Base-by-base conservation (phyloP, 2,113 vertebrate genomes). In the Clarias magur region DNA sequence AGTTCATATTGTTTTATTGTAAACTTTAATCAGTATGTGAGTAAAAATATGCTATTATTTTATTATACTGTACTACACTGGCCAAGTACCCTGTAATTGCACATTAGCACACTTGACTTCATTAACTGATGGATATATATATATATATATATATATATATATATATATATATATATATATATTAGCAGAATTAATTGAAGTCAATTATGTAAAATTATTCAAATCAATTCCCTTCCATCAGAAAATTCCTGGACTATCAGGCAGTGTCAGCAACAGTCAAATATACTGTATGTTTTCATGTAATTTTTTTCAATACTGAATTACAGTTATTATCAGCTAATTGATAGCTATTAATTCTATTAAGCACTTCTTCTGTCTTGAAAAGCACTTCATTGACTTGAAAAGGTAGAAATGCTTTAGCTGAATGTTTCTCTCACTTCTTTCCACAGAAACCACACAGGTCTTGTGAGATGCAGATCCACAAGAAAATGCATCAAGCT, bases 141-240 rank as follows among this genome's bases (percentile, higher is more conserved):
- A n/a, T 27, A 48, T 73, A 73, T 38, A 38, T 38, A 38, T 38
- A 38, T 38, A 38, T 38, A 38, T 38, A 34, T 34, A 34, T 34
- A 34, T 34, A 34, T 34, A 34, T 34, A 34, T 34, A 34, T 34
- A 34, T 34, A n/a, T n/a, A n/a, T n/a, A n/a, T n/a, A n/a, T n/a
- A n/a, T 34, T 34, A 34, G 30, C 30, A 34, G 30, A 34, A 34
- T 34, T 34, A 34, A 17, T 16, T 67, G 34, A 27, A 80, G 6
- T 80, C 3, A 86, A 68, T 86, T 23, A 67, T 80, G 19, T 68
- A 27, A n/a, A 25, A 70, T 70, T 65, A 86, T 85, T 79, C 15
- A 9, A 79, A 62, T 27, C 8, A 85, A 53, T 72, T 57, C 48
- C 62, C 62, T 38, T 76, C 16, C 48, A 59, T 59, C 17, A 86